These are phyloP conservation scores for Xylocampa areola DNA, from an alignment of 2,888 invertebrate species.

Conservation along the genomic window DNA sequence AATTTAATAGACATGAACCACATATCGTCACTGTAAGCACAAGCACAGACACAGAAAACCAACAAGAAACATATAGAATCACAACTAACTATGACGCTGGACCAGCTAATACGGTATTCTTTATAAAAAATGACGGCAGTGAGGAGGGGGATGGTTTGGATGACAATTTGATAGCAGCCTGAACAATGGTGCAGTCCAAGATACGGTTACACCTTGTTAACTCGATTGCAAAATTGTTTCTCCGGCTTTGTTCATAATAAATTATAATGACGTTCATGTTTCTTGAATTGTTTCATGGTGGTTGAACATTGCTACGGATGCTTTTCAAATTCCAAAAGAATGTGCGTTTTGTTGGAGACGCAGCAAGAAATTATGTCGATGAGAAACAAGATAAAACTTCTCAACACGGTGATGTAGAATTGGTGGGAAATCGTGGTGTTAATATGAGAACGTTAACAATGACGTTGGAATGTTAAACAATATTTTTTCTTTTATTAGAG, in stretches of 20 bases:
- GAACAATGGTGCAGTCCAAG: slow-evolving; percentile 83
- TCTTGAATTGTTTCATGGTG: slow-evolving; percentile 79
- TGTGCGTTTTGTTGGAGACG: slow-evolving; percentile 45
- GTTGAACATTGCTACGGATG: slow-evolving; percentile 69
- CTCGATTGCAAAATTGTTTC: slow-evolving; percentile 83
- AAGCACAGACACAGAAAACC: slow-evolving; percentile 33
- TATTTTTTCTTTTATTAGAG: slow-evolving; percentile 10
- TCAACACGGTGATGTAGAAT: slow-evolving; percentile 24
- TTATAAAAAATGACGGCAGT: slow-evolving; percentile 75
- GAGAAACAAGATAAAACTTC: slow-evolving; percentile 20
- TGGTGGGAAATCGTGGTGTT: slow-evolving; percentile 22
- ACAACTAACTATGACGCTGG: slow-evolving; percentile 61
- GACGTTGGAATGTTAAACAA: slow-evolving; percentile 11
- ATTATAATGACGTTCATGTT: slow-evolving; percentile 80
- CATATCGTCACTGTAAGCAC: slow-evolving; percentile 54
- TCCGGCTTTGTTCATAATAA: slow-evolving; percentile 81
- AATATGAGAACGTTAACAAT: slow-evolving; percentile 13
- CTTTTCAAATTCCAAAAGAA: slow-evolving; percentile 65
- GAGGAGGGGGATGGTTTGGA: slow-evolving; percentile 75
- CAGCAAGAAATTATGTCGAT: slow-evolving; percentile 30
- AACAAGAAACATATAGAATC: slow-evolving; percentile 47
- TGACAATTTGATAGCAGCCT: slow-evolving; percentile 82
- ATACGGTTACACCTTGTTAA: slow-evolving; percentile 83
- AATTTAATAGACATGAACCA: slow-evolving; percentile 42
- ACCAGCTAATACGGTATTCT: slow-evolving; percentile 67